These are phyloP conservation scores for Penaeus monodon DNA, from an alignment of 2,888 invertebrate genomes.

Conservation along the genomic window DNA sequence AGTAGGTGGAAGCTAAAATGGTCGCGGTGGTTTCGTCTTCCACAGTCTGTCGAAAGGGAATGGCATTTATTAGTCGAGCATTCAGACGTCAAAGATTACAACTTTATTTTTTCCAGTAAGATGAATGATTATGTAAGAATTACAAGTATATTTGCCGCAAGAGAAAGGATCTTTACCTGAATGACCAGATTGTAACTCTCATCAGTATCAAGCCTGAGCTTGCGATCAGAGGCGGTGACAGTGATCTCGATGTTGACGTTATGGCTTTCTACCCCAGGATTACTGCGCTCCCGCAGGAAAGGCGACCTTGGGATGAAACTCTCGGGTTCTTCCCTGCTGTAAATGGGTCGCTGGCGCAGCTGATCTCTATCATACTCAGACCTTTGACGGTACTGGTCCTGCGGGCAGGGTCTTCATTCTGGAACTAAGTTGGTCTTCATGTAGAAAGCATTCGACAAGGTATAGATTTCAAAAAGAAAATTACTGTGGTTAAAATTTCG, in stretches of 20 bases:
- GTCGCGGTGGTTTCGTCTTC: constrained; percentile 20
- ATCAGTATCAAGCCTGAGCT: constrained; percentile 36
- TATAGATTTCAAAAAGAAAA: too few relatives aligned
- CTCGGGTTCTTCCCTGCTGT: constrained; percentile 3
- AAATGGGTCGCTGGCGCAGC: constrained; percentile 1
- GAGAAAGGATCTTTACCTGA: constrained; percentile 28
- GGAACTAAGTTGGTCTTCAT: too few relatives aligned
- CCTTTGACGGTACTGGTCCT: too few relatives aligned
- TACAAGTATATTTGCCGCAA: neutral
- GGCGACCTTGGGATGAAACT: constrained; percentile 22
- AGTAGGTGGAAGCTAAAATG: constrained; percentile 61
- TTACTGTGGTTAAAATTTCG: too few relatives aligned
- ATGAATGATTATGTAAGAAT: too few relatives aligned
- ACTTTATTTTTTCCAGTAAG: too few relatives aligned
- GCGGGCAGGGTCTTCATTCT: too few relatives aligned
- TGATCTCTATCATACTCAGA: neutral
- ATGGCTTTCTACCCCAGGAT: constrained; percentile 29
- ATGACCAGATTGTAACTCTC: constrained; percentile 54
- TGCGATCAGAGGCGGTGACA: constrained; percentile 27
- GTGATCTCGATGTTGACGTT: constrained; percentile 45
- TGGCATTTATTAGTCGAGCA: too few relatives aligned
- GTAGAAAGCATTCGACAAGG: too few relatives aligned
- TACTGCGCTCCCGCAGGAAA: constrained; percentile 28
- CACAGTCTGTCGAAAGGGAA: constrained; percentile 1
- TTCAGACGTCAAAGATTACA: too few relatives aligned